A percentile compares a stretch with the other conserved stretches of the same genome.
phyloP scores from a whole-genome alignment of 2,888 invertebrate genomes.

The Catonia carolina region DNA sequence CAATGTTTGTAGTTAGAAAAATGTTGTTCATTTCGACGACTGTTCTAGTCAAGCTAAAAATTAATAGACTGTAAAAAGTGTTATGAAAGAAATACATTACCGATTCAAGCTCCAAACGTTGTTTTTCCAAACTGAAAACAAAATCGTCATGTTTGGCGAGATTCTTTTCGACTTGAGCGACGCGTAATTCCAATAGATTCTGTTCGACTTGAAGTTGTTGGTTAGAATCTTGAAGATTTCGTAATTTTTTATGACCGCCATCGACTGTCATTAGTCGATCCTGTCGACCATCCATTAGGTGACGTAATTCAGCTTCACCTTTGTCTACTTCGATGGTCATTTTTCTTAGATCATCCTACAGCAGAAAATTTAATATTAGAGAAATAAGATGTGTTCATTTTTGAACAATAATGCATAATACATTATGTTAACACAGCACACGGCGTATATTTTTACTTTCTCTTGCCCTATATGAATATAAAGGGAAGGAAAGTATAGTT shows the following conservation, averaged over 20 bases:
- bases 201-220: slow-evolving; percentile 19
- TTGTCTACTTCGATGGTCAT: slow-evolving; percentile 45
- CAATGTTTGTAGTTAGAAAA: no score
- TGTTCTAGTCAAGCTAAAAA: no score
- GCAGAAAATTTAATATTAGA: background rate
- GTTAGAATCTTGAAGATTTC: slow-evolving; percentile 19
- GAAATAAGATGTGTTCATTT: slow-evolving; percentile 13
- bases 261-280: slow-evolving; percentile 18
- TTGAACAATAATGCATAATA: no score
- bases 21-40: no score
- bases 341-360: slow-evolving; percentile 49
- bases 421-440: no score
- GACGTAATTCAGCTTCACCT: slow-evolving; percentile 45
- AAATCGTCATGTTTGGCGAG: slow-evolving; percentile 55
- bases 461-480: no score
- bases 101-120: slow-evolving; percentile 61
- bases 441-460: no score
- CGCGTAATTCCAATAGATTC: slow-evolving; percentile 51
- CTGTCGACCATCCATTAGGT: slow-evolving; percentile 32
- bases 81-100: no score
- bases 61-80: no score
- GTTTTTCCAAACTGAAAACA: slow-evolving; percentile 61
- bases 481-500: no score
- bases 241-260: slow-evolving; percentile 23
- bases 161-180: slow-evolving; percentile 58